Evolutionary conservation across 2,888 invertebrate genomes (phyloP), one percentile per base, ranked within the genome.

Genomic region (Campaea margaritaria): DNA sequence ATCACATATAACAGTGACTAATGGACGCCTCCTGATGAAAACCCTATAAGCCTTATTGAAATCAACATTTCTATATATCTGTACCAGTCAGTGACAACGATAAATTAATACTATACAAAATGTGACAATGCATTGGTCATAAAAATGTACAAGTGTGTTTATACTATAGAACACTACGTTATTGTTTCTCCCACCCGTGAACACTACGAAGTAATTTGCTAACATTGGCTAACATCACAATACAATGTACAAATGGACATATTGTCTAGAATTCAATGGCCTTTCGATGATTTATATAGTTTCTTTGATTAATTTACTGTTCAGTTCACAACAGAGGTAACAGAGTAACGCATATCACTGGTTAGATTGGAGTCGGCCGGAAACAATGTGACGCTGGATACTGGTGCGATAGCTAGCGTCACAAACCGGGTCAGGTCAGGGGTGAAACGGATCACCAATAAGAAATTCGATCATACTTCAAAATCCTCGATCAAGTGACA

Each of bases 101-200:
- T 43, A 28, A 34, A n/a, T n/a, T n/a, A n/a, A 15, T 15, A 34
- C 34, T 34, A 44, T 13, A 44, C 4, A 27, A 44, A 46, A 13
- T 9, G 58, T 54, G 50, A 60, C 55, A 45, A 34, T 28, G 41
- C 45, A 13, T 60, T 61, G 60, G 60, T 61, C 60, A 36, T 55
- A 39, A 5, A 46, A 41, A 43, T 55, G 14, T 56, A 61, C 55
- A 55, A 45, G 48, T 45, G 42, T 39, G 15, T 10, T 16, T 31
- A 49, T 45, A 14, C 45, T 49, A 45, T 28, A 13, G 43, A 48
- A 43, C 60, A 58, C 43, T 43, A 44, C 41, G n/a, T 16, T 42
- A 31, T 36, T 27, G 38, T 48, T 48, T 44, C 28, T 43, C 36
- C 38, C 31, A 42, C 57, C 21, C 2, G 46, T 51, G 51, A 51